Conservation (phyloP, 1,140 invertebrate species). For the Magallana gigas region DNA sequence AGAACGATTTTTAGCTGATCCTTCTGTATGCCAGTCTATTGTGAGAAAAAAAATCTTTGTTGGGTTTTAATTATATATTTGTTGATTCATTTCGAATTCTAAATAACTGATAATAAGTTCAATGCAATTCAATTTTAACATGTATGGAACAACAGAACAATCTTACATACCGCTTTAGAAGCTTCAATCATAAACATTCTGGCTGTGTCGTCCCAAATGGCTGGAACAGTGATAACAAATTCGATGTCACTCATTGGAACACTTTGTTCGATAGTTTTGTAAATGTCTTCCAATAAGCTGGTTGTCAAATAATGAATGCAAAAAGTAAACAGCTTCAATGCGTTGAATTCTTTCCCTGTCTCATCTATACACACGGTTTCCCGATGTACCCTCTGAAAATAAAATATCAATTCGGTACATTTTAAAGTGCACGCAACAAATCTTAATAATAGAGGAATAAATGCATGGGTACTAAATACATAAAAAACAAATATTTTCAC, state of each 20-base stretch:
- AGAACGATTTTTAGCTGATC: neutral
- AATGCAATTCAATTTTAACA: too few relatives aligned
- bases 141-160: too few relatives aligned
- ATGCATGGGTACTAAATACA: too few relatives aligned
- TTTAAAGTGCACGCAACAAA: too few relatives aligned
- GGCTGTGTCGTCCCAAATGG: conserved; percentile 10
- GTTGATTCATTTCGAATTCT: too few relatives aligned
- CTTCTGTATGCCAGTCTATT: neutral
- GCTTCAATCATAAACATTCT: conserved; percentile 9
- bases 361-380: neutral
- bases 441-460: too few relatives aligned
- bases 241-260: neutral
- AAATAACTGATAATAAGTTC: too few relatives aligned
- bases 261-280: neutral
- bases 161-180: neutral
- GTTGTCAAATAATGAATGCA: neutral
- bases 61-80: too few relatives aligned
- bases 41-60: neutral
- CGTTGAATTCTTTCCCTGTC: conserved; percentile 2
- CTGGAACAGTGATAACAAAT: conserved; percentile 13
- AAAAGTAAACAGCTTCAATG: neutral
- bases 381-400: neutral
- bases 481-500: too few relatives aligned
- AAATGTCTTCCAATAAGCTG: neutral
- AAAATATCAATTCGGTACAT: neutral